Conservation (phyloP, 2,797 vertebrate species). For the Sylvia borin region DNA sequence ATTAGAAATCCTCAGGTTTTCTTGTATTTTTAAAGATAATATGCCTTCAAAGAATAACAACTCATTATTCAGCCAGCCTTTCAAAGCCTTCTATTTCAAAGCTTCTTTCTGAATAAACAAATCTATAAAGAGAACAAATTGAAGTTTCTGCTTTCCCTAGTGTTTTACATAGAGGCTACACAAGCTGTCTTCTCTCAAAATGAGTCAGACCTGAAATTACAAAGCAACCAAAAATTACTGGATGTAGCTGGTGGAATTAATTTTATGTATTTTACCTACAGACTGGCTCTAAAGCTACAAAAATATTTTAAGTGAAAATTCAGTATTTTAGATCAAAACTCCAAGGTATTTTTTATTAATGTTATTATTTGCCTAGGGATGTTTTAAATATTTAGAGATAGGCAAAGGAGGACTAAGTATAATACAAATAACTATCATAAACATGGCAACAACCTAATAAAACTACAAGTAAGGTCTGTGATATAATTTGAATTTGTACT, state of each 20-base stretch:
- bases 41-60: slow-evolving; percentile 55
- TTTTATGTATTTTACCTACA: background rate
- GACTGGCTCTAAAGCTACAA: background rate
- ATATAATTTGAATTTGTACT: background rate
- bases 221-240: background rate
- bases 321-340: background rate
- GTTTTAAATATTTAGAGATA: background rate
- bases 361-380: background rate
- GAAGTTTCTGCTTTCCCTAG: background rate
- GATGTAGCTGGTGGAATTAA: background rate
- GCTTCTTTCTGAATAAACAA: slow-evolving; percentile 57
- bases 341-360: background rate
- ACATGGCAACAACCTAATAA: background rate
- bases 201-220: slow-evolving; percentile 28
- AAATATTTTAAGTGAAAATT: background rate
- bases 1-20: slow-evolving; percentile 65
- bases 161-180: background rate
- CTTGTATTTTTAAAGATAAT: slow-evolving; percentile 66
- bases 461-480: background rate
- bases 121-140: slow-evolving; percentile 29
- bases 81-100: slow-evolving; percentile 56
- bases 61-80: slow-evolving; percentile 53
- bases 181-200: slow-evolving; percentile 9
- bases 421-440: background rate
- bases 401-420: background rate